Percentiles rank a stretch among this genome's conserved stretches.
Conservation (phyloP, 2,888 invertebrate genomes). For the Pelosia muscerda region DNA sequence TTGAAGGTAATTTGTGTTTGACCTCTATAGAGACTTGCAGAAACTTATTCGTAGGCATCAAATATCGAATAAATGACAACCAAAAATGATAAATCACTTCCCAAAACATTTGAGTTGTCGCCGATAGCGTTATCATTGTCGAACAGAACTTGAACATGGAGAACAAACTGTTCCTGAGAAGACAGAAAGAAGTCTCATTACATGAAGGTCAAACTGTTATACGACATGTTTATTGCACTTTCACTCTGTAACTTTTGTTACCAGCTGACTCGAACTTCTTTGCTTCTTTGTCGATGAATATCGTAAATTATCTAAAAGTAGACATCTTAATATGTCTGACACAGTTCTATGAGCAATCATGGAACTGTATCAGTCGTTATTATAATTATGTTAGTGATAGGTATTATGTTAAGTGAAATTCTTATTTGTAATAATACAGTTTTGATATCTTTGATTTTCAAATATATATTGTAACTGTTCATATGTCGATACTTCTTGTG, state of each 20-base stretch:
- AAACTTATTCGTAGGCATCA: constrained; percentile 89
- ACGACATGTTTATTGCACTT: constrained; percentile 94
- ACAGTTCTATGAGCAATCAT: too few species aligned
- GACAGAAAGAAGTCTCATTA: constrained; percentile 66
- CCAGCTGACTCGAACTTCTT: constrained; percentile 96
- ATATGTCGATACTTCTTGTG: too few species aligned
- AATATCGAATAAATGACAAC: constrained; percentile 89
- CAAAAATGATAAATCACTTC: constrained; percentile 97
- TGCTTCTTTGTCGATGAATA: constrained; percentile 98
- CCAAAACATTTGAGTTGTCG: constrained; percentile 97
- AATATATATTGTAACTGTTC: too few species aligned
- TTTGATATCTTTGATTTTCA: too few species aligned
- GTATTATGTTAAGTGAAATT: too few species aligned
- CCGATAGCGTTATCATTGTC: constrained; percentile 96
- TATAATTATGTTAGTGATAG: too few species aligned
- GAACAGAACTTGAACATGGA: constrained; percentile 96
- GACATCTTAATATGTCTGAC: too few species aligned
- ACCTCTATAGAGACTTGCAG: constrained; percentile 95
- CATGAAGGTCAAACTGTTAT: constrained; percentile 88
- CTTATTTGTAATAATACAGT: too few species aligned
- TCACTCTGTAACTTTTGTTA: constrained; percentile 95
- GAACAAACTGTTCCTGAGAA: constrained; percentile 94
- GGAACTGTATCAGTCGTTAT: too few species aligned
- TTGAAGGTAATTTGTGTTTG: constrained; percentile 98
- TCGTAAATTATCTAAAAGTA: constrained; percentile 95